Evolutionary conservation across 2,797 vertebrate genomes (phyloP), one percentile per base, ranked within the genome.

Genomic region (Sebastiscus tertius): DNA sequence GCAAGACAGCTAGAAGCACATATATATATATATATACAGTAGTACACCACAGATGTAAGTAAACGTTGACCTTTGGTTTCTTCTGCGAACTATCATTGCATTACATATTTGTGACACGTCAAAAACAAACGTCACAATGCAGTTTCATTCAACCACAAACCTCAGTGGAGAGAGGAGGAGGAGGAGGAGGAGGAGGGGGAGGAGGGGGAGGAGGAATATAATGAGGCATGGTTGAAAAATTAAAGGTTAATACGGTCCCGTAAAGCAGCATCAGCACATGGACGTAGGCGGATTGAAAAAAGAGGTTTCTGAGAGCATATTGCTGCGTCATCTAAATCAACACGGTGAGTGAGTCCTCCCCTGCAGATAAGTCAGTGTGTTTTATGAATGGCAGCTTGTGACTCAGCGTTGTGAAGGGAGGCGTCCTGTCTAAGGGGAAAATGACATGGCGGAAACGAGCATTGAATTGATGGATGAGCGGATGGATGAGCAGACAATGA

Each of bases 341-440:
- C 82, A 55, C 27, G 4, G 34, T 81, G 88, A 90, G 59, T 87
- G 88, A 90, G 59, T 87, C 89, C 85, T 31, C 11, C 42, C 5
- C 63, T 7, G 2, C 61, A 78, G 86, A 88, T 82, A 77, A 54
- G 77, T 60, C 63, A 6, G 8, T 58, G 29, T 8, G 52, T 86
- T 87, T 86, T 79, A 82, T 88, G 75, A 89, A 91, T 81, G 81
- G 79, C 63, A 68, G 55, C 68, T 29, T 2, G 54, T 59, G 78
- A 83, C 62, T 69, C 80, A 36, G 33, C 26, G 34, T 18, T 46
- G 9, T 11, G 3, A n/a, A 3, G 33, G 4, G 29, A 1, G 7
- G 39, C 24, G 34, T 81, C 75, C 70, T 46, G 54, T 22, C 16
- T 6, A 2, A 75, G n/a, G 0, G 31, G 81, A 77, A 88, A 72